Conservation (phyloP, 1,140 invertebrate genomes). For the Neocloeon triangulifer region DNA sequence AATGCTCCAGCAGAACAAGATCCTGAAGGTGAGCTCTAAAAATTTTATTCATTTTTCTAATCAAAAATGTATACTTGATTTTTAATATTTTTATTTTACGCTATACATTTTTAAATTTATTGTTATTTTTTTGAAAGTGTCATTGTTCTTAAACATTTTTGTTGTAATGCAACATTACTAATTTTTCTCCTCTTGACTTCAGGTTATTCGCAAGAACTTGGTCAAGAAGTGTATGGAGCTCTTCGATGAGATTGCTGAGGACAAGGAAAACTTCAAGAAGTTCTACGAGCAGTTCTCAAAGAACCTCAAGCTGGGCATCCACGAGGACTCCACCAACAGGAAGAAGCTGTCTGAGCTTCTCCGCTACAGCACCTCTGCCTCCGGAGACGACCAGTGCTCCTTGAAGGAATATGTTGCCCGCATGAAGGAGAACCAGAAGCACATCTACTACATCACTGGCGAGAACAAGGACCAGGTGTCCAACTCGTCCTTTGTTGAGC, state of each 20-base stretch:
- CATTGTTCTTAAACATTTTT: too few relatives aligned
- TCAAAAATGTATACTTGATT: too few relatives aligned
- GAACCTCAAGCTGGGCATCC: conserved; percentile 93
- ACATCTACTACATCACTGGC: conserved; percentile 96
- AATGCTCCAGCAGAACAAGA: conserved; percentile 97
- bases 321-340: conserved; percentile 88
- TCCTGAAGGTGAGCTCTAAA: conserved; percentile 83
- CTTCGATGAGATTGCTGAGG: conserved; percentile 85
- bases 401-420: conserved; percentile 89
- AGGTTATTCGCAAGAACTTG: conserved; percentile 82
- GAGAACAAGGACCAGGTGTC: conserved; percentile 88
- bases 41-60: too few relatives aligned
- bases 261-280: conserved; percentile 96
- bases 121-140: too few relatives aligned
- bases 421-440: conserved; percentile 96
- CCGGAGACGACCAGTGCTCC: conserved; percentile 80
- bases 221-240: conserved; percentile 96
- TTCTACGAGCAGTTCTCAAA: conserved; percentile 98
- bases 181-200: too few relatives aligned
- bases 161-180: too few relatives aligned
- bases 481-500: conserved; percentile 92
- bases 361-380: conserved; percentile 80
- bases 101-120: too few relatives aligned
- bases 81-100: too few relatives aligned
- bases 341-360: conserved; percentile 82